These are phyloP conservation scores for Telmatherina bonti DNA, from an alignment of 2,797 vertebrate species.

Conservation along the genomic window DNA sequence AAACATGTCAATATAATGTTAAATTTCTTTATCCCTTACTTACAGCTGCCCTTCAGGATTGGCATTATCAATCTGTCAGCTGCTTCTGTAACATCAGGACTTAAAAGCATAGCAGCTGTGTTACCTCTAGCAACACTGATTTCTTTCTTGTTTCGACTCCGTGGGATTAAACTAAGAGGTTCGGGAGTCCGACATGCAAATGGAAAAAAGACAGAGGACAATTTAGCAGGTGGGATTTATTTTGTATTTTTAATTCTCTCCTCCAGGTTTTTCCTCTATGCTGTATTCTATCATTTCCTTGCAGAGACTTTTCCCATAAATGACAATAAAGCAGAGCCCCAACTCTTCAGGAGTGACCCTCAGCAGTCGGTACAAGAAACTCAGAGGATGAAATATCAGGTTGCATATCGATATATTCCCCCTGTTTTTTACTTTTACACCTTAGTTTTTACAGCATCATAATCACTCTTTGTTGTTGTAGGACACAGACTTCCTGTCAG, in stretches of 20 bases:
- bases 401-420: slow-evolving; percentile 34
- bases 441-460: background rate
- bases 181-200: background rate
- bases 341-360: slow-evolving; percentile 49
- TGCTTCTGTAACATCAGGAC: slow-evolving; percentile 69
- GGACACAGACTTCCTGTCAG: slow-evolving; percentile 34
- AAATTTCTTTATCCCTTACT: slow-evolving; percentile 14
- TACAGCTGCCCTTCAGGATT: slow-evolving; percentile 69
- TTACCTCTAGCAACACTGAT: slow-evolving; percentile 78
- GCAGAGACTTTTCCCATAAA: slow-evolving; percentile 38
- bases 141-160: slow-evolving; percentile 82
- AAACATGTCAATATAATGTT: background rate
- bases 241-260: background rate
- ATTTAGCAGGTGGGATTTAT: slow-evolving; percentile 62
- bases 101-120: slow-evolving; percentile 72
- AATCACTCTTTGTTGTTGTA: slow-evolving; percentile 19
- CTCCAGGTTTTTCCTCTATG: background rate
- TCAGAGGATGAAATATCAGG: slow-evolving; percentile 72
- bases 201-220: slow-evolving; percentile 10
- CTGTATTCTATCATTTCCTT: slow-evolving; percentile 20
- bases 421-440: background rate
- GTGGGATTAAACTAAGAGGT: slow-evolving; percentile 55
- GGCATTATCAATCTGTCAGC: slow-evolving; percentile 66
- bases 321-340: slow-evolving; percentile 31
- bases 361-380: slow-evolving; percentile 53